These are phyloP conservation scores for Plecturocebus donacophilus DNA, from an alignment of 2,113 vertebrate genomes.

Conservation along the genomic window DNA sequence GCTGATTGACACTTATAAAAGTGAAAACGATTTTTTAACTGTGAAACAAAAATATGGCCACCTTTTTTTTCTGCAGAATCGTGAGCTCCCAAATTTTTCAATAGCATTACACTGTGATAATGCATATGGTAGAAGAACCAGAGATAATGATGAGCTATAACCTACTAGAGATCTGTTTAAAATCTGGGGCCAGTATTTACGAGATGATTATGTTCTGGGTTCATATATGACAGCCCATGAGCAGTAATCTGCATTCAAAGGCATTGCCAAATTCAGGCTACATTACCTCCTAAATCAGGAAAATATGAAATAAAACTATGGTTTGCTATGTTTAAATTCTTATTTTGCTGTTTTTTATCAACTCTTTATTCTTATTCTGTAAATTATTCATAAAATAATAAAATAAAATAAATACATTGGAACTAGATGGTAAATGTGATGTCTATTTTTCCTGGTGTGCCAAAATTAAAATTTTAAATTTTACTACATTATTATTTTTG, in stretches of 20 bases:
- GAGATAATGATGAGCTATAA: neutral
- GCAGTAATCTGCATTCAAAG: neutral
- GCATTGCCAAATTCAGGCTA: neutral
- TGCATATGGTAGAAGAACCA: neutral
- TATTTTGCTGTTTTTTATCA: neutral
- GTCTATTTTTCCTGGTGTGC: neutral
- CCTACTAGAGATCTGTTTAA: neutral
- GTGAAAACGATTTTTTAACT: neutral
- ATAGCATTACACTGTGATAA: neutral
- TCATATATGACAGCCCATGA: neutral
- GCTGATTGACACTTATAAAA: slow-evolving; percentile 32
- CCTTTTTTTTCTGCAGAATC: neutral
- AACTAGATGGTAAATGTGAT: neutral
- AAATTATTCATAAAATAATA: slow-evolving; percentile 25
- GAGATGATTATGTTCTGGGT: neutral
- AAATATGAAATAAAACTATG: neutral
- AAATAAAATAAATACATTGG: neutral
- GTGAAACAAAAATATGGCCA: neutral
- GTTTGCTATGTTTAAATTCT: neutral
- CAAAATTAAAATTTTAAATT: neutral
- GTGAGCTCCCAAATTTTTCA: neutral
- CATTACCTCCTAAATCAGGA: neutral
- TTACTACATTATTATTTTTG: neutral
- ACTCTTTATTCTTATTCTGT: neutral
- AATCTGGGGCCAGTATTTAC: neutral